phyloP scores from a whole-genome alignment of 2,888 invertebrate genomes.

The Watsonalla binaria region DNA sequence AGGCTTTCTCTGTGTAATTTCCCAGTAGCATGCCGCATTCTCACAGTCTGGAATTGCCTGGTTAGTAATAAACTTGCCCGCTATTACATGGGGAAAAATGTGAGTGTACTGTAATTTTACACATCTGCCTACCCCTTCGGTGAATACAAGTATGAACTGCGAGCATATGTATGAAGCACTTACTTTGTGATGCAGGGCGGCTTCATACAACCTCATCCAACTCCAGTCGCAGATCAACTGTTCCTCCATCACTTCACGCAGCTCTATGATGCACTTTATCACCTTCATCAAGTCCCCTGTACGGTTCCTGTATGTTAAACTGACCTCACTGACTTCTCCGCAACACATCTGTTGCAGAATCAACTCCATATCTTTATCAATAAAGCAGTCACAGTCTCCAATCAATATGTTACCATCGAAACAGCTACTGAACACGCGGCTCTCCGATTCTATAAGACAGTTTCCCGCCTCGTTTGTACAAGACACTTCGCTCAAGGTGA shows the following conservation, averaged over 20 bases:
- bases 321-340: slow-evolving; percentile 61
- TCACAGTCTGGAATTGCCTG: too few species aligned
- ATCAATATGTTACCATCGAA: slow-evolving; percentile 70
- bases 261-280: slow-evolving; percentile 60
- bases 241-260: slow-evolving; percentile 61
- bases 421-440: slow-evolving; percentile 47
- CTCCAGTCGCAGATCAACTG: slow-evolving; percentile 78
- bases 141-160: not conserved
- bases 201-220: slow-evolving; percentile 71
- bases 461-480: slow-evolving; percentile 41
- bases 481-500: slow-evolving; percentile 46
- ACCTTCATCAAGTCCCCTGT: slow-evolving; percentile 41
- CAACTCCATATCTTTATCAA: slow-evolving; percentile 76
- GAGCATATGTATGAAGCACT: not conserved
- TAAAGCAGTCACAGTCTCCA: slow-evolving; percentile 64
- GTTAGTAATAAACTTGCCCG: too few species aligned
- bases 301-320: slow-evolving; percentile 49
- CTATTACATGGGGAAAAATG: too few species aligned
- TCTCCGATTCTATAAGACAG: slow-evolving; percentile 49
- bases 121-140: too few species aligned
- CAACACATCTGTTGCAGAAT: slow-evolving; percentile 75
- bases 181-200: slow-evolving; percentile 72
- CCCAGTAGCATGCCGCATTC: too few species aligned
- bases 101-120: too few species aligned
- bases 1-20: too few species aligned